Evolutionary conservation across 2,888 invertebrate species (phyloP).

Genomic region (Drosophila fungiperda): DNA sequence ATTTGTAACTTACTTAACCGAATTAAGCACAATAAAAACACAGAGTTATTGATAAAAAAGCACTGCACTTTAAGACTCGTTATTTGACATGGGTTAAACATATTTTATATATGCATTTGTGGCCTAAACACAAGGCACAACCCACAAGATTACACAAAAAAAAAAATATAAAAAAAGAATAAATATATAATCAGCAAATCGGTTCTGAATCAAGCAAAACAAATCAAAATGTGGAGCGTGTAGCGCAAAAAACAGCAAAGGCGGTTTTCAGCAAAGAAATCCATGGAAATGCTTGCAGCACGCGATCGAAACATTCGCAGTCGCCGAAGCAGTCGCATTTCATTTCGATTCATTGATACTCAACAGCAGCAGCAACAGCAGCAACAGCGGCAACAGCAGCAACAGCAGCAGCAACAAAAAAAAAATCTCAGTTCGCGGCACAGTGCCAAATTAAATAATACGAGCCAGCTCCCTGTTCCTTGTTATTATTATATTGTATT

Average conservation of each 20-base stretch:
- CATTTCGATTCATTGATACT: conserved; percentile 79
- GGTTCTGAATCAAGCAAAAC: conserved; percentile 48
- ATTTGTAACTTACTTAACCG: no score
- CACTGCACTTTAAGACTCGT: neutral
- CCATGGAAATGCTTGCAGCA: conserved; percentile 73
- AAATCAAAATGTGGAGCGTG: conserved; percentile 64
- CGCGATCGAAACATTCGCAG: conserved; percentile 77
- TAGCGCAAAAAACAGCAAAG: conserved; percentile 20
- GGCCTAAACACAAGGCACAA: conserved; percentile 62
- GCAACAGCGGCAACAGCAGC: conserved; percentile 6
- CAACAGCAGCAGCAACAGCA: conserved; percentile 2
- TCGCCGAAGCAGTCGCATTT: conserved; percentile 25
- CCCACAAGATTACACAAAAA: conserved; percentile 46
- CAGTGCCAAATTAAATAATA: conserved; percentile 80
- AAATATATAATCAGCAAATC: conserved; percentile 40
- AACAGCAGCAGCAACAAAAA: conserved; percentile 2
- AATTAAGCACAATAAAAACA: no score
- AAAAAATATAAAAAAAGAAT: conserved; percentile 9
- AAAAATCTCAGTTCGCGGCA: conserved; percentile 31
- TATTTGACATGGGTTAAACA: conserved; percentile 54
- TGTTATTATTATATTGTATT: conserved; percentile 78
- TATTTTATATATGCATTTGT: conserved; percentile 56
- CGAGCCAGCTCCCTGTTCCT: conserved; percentile 56
- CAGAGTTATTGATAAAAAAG: neutral
- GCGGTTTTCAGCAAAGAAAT: conserved; percentile 47